Evolutionary conservation across 2,888 invertebrate genomes (phyloP), one percentile per base, ranked within the genome.

Genomic region (Drosophila nr. fundita): DNA sequence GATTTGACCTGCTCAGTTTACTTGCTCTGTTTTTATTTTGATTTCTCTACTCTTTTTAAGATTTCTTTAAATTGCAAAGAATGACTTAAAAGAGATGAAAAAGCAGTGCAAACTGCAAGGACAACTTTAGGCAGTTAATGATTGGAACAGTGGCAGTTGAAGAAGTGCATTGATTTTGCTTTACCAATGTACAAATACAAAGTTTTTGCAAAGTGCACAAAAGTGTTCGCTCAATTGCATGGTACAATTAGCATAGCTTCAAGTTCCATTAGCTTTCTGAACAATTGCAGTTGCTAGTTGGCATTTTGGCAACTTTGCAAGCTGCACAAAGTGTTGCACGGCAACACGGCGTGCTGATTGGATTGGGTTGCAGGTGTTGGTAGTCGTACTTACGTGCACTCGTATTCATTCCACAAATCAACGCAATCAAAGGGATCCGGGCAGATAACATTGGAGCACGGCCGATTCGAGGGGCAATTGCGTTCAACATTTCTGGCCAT

Each of bases 381-480:
- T 13, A 13, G 30, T 63, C 24, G 72, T 92, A 96, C 97, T 96
- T 94, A 99, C 97, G 98, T 98, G 97, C 99, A 99, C 93, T 98
- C 98, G 91, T 98, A 98, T 93, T 97, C 97, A 93, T 99, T 99
- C 99, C 99, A 99, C 52, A 99, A 95, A 94, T 98, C 98, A 82
- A 97, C 97, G 94, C 98, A 99, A 91, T 97, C 97, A 93, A 98
- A 98, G n/a, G 97, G 98, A 91, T 97, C 97, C 0, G 97, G 97
- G 92, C 99, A 99, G 91, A 97, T 97, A 54, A 98, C 97, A 92
- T 98, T 97, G 82, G 97, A 97, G 92, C 99, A 99, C 0, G 98
- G 98, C 91, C 98, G 97, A 91, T 98, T 97, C 30, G 98, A 98
- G n/a, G 97, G 97, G 93, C 99, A 99, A 92, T 97, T 97, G 73